Evolutionary conservation across 1,140 invertebrate genomes (phyloP).

Genomic region (Formica exsecta): DNA sequence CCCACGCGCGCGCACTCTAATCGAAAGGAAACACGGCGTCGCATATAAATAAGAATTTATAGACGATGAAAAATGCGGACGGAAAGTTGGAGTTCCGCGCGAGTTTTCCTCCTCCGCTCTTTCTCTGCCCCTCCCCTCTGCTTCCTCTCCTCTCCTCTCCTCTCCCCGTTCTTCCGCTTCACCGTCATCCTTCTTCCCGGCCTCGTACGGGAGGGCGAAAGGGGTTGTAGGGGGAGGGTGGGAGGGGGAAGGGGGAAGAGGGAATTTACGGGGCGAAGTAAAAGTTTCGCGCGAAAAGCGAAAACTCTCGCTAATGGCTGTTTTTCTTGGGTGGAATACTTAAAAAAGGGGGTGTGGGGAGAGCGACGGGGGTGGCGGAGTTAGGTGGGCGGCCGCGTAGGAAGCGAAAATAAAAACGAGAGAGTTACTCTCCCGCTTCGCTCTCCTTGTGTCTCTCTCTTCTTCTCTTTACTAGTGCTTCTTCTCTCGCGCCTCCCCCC

Average conservation of each 20-base stretch:
- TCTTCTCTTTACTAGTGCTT: background rate
- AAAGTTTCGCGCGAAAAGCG: constrained; percentile 86
- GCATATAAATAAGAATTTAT: constrained; percentile 87
- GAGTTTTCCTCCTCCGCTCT: constrained; percentile 77
- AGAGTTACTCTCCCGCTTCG: constrained; percentile 76
- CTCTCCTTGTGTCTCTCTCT: background rate
- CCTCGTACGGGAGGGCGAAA: background rate
- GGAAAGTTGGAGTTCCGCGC: constrained; percentile 82
- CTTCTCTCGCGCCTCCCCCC: constrained; percentile 32
- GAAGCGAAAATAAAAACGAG: constrained; percentile 83
- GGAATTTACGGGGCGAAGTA: constrained; percentile 83
- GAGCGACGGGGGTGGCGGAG: background rate
- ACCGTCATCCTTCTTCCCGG: constrained; percentile 66
- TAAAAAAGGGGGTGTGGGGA: constrained; percentile 78
- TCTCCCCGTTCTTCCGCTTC: constrained; percentile 46
- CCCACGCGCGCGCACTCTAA: constrained; percentile 75
- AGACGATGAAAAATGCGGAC: constrained; percentile 84
- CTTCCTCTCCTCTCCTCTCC: background rate
- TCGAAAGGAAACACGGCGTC: constrained; percentile 83
- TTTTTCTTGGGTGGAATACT: constrained; percentile 86
- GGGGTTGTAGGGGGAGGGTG: background rate
- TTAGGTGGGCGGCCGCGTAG: constrained; percentile 19
- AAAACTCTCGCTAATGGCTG: constrained; percentile 86
- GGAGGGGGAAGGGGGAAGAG: constrained; percentile 28
- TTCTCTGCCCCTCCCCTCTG: constrained; percentile 21